Conservation (phyloP, 2,888 invertebrate species). For the Lasioglossum calceatum region DNA sequence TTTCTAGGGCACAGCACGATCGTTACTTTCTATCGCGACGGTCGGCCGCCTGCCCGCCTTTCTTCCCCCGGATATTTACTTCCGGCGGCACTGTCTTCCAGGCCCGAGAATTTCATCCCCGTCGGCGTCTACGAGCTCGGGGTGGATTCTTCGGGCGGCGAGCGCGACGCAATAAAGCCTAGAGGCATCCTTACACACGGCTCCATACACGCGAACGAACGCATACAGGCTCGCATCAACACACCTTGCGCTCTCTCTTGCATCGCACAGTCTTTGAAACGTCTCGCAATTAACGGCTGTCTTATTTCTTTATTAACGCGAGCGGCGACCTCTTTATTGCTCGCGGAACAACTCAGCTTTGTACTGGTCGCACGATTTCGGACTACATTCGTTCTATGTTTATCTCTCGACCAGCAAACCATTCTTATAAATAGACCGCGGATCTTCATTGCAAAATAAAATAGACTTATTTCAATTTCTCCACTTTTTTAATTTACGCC, state of each 20-base stretch:
- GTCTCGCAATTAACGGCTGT: conserved; percentile 38
- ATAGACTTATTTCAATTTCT: no score
- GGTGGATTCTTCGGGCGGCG: conserved; percentile 64
- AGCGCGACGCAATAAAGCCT: conserved; percentile 65
- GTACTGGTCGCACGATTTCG: not conserved
- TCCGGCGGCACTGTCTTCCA: conserved; percentile 50
- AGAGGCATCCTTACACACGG: conserved; percentile 31
- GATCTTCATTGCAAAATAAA: not conserved
- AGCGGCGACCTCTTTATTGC: not conserved
- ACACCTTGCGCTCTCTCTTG: not conserved
- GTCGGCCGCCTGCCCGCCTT: conserved; percentile 28
- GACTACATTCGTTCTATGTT: not conserved
- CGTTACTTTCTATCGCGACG: conserved; percentile 69
- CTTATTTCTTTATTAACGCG: conserved; percentile 42
- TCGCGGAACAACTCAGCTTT: not conserved
- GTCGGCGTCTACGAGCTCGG: conserved; percentile 31
- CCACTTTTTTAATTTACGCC: no score
- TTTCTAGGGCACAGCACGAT: conserved; percentile 59
- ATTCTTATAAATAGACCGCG: not conserved
- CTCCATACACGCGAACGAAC: not conserved
- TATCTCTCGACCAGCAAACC: not conserved
- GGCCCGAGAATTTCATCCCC: conserved; percentile 68
- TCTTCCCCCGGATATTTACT: conserved; percentile 66
- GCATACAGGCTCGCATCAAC: not conserved
- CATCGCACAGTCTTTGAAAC: not conserved